Percentiles rank a stretch among this genome's conserved stretches.
Evolutionary conservation across 2,113 vertebrate genomes (phyloP).

Genomic region (Oreochromis niloticus): DNA sequence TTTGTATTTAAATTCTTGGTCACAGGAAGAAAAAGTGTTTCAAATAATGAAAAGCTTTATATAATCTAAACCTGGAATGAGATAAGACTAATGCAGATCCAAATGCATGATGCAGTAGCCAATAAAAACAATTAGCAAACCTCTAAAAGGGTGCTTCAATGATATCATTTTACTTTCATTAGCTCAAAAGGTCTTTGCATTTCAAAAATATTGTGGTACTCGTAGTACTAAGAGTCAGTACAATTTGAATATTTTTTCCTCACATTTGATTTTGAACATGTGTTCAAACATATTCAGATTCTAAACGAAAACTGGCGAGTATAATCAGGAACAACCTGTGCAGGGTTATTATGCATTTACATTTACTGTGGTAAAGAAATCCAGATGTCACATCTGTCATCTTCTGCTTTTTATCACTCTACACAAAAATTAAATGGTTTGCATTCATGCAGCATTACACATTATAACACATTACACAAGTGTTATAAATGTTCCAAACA

Average conservation of each 20-base stretch:
- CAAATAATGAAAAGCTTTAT: not conserved
- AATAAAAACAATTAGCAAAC: not conserved
- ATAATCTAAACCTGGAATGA: not conserved
- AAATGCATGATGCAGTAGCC: not conserved
- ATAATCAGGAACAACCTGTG: not conserved
- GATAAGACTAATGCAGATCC: not conserved
- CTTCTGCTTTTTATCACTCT: not conserved
- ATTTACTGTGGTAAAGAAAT: not conserved
- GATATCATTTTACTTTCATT: constrained; percentile 1
- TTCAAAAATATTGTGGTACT: not conserved
- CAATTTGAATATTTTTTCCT: not conserved
- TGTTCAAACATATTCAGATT: not conserved
- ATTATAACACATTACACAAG: not conserved
- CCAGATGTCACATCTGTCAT: not conserved
- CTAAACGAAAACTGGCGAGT: not conserved
- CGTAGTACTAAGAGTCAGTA: not conserved
- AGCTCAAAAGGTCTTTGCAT: not conserved
- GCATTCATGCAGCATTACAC: not conserved
- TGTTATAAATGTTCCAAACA: not conserved
- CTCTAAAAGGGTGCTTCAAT: not conserved
- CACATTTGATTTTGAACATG: not conserved
- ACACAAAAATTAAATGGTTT: not conserved
- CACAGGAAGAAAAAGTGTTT: not conserved
- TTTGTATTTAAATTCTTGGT: not conserved
- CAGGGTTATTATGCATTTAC: not conserved